Base-by-base conservation (phyloP, 2,797 vertebrate species). In the Erethizon dorsatum region DNA sequence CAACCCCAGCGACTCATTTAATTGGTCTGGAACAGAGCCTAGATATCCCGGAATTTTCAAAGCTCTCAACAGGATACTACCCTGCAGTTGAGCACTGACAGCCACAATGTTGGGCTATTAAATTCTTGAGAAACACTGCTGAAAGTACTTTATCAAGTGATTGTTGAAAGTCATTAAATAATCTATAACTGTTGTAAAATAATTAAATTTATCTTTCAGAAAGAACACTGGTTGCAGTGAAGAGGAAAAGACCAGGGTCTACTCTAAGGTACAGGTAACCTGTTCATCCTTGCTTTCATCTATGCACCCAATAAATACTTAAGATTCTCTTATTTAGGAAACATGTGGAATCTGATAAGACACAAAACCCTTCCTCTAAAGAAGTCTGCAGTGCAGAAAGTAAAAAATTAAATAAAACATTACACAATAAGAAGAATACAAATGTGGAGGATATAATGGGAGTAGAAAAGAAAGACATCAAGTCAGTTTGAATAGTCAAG, bases 121-220 rank as follows among this genome's bases (percentile, higher is more conserved):
- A 89, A 26, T 4, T 86, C 20, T 41, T 3, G 24, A 52, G 17
- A 87, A 90, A 93, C 33, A 69, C 4, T 77, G 22, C 33, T 83
- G 33, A 37, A 26, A 18, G 69, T 63, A 37, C 52, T 77, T 90
- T 65, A 65, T 90, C 24, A 79, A 5, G 13, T 24, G 26, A 13
- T 47, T 83, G 5, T 15, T 54, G 14, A 50, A 45, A 91, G n/a
- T 80, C 77, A 65, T 82, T 57, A 77, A 69, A 83, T 65, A 50
- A 54, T 77, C 91, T 83, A 82, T 20, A 69, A 88, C 37, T 83
- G 7, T 65, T 88, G 13, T 47, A 63, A 89, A 96, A 24, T 3
- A 37, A 54, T n/a, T 37, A 75, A 41, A 71, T 65, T 63, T 88
- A 85, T 67, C 41, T 88, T 88, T 84, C 67, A 96, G 52, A 57